Base-by-base conservation (phyloP, 2,113 vertebrate genomes). In the Vulpes vulpes region DNA sequence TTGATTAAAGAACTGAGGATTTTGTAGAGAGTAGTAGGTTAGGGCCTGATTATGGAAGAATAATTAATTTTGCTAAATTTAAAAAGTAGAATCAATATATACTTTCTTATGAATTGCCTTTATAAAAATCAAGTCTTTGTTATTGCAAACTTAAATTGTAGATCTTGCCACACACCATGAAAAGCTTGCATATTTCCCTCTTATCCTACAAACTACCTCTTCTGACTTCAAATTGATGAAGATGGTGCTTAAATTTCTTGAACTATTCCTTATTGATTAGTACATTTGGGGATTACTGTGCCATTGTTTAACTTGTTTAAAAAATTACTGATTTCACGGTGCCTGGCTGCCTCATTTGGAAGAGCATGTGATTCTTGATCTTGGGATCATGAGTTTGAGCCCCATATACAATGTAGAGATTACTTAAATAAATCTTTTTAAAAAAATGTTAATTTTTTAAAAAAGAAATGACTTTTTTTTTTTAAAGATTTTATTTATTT, bases 161-260 rank as follows among this genome's bases (percentile, higher is more conserved):
- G 27, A 4, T 62, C 49, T 74, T 83, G 32, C 22, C 32, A 78
- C 2, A 83, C 76, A 51, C 14, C 22, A 14, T 74, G 67, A 71
- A 35, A 83, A 94, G 17, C 17, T 69, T 78, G 9, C 11, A 51
- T 51, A 35, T 85, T 81, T 91, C 32, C 35, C 32, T 94, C 55
- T 88, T 27, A 83, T 74, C 91, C 32, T 64, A 12, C 8, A 88
- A 65, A 27, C 78, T 62, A 3, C 25, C 8, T 55, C 35, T 7
- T 94, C 38, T 80, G 23, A 79, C 22, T 91, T 95, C 60, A 51
- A 91, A 51, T 91, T 93, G 55, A 83, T 92, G 49, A 86, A 25
- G 35, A 76, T 76, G 25, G 17, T 91, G 19, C 32, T 22, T 12
- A 80, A 64, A 64, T 73, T 38, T 89, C 62, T 73, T 89, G 32